Evolutionary conservation across 2,888 invertebrate genomes (phyloP), one percentile per base, ranked within the genome.

Genomic region (Eurois occulta): DNA sequence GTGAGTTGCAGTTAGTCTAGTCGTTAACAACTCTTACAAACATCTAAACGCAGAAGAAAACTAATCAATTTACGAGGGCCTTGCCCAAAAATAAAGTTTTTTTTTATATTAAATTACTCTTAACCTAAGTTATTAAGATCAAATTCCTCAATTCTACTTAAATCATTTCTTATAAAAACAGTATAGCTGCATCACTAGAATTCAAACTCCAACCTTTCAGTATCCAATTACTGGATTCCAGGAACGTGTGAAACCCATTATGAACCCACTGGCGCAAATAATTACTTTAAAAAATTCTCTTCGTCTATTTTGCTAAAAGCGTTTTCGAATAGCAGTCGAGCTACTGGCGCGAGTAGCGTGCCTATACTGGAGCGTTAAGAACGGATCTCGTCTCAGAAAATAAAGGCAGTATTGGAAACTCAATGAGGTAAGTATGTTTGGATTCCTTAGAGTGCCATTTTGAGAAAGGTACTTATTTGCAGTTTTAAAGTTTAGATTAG

Each of bases 291-390:
- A 90, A 90, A 89, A 90, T 87, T 87, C 89, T 71, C 76, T 68
- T 77, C 67, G 76, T 84, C 88, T 91, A 90, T 90, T 90, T 90
- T 84, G 87, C 84, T 91, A 88, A 92, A 92, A 92, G 92, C 92
- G 72, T 91, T 92, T 88, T 89, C 91, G 68, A 88, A 89, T 89
- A 87, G 70, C 86, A 76, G 82, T 77, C 85, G 79, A 89, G 88
- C 80, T 87, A 86, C 84, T 86, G 79, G 81, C 70, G 89, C 81
- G 41, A 85, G 78, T 84, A 85, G 82, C 67, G 62, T 86, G 81
- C 79, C 81, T 77, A 76, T 76, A 73, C 78, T 68, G 62, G 76
- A 76, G 67, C 78, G 77, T 78, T 87, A 84, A 89, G 89, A 86
- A 83, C 78, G 81, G 71, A 83, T 75, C 79, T 68, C 84, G 85